Evolutionary conservation across 2,888 invertebrate genomes (phyloP).

Genomic region (Dysmachus trigonus): DNA sequence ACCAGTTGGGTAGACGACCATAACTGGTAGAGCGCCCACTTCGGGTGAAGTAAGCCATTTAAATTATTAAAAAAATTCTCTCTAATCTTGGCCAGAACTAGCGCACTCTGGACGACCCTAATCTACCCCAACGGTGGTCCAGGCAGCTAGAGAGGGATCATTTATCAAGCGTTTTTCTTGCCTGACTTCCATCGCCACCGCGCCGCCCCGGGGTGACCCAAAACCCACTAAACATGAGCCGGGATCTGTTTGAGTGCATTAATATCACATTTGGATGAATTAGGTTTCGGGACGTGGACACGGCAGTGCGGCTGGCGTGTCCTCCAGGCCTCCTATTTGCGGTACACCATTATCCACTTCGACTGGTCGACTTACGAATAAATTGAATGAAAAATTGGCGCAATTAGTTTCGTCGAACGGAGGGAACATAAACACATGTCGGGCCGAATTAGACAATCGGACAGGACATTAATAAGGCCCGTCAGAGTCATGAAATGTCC

Average conservation of each 20-base stretch:
- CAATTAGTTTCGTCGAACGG: constrained; percentile 39
- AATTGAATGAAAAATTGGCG: constrained; percentile 46
- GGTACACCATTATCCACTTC: constrained; percentile 12
- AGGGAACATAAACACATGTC: constrained; percentile 43
- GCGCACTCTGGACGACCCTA: not conserved
- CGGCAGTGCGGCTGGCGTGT: not conserved
- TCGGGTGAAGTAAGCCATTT: not conserved
- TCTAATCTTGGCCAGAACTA: not conserved
- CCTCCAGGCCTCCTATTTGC: not conserved
- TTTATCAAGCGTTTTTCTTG: constrained; percentile 19
- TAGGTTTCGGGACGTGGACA: constrained; percentile 1
- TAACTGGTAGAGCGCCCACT: not conserved
- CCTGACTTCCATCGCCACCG: not conserved
- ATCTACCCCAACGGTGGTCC: not conserved
- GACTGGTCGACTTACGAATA: constrained; percentile 23
- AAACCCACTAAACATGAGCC: constrained; percentile 9
- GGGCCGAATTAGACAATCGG: constrained; percentile 34
- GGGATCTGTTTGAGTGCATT: constrained; percentile 27
- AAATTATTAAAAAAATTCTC: not conserved
- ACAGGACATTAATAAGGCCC: constrained; percentile 36
- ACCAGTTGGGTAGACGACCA: not conserved
- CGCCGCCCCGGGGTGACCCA: not conserved
- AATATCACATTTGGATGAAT: constrained; percentile 32
- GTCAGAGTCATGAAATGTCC: not conserved
- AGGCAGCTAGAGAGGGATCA: not conserved